Percentiles rank a stretch among this genome's conserved stretches.
Evolutionary conservation across 2,113 vertebrate genomes (phyloP).

Genomic region (Gulo gulo): DNA sequence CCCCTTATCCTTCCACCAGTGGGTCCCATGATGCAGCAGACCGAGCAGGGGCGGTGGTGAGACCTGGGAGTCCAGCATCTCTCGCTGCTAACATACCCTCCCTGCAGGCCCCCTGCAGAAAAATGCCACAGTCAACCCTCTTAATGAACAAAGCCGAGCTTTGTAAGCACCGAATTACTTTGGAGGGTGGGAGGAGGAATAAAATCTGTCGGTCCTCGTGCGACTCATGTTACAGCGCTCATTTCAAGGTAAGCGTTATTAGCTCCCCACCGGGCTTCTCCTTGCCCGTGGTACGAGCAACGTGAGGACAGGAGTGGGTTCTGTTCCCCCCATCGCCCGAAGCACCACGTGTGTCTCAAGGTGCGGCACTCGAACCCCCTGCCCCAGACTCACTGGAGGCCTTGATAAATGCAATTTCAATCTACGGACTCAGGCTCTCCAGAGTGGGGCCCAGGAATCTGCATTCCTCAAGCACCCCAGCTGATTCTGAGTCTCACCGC

Average conservation of each 20-base stretch:
- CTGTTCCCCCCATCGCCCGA: accelerated
- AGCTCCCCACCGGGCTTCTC: not conserved
- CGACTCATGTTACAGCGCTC: not conserved
- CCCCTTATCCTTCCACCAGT: not conserved
- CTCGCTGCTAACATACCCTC: not conserved
- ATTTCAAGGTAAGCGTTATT: not conserved
- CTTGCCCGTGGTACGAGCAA: not conserved
- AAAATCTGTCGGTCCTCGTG: not conserved
- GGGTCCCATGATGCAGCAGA: accelerated
- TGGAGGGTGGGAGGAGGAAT: not conserved
- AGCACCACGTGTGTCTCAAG: not conserved
- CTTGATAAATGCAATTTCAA: not conserved
- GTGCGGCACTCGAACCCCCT: not conserved
- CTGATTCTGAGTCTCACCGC: not conserved
- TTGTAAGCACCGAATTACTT: not conserved
- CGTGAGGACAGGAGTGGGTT: not conserved
- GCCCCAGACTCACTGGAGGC: not conserved
- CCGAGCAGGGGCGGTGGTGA: not conserved
- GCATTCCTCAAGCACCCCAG: too few relatives aligned
- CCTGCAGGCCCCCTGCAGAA: not conserved
- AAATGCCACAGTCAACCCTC: constrained; percentile 16
- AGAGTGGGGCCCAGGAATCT: not conserved
- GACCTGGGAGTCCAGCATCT: not conserved
- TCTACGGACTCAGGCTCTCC: not conserved
- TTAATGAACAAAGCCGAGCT: constrained; percentile 22